Evolutionary conservation across 2,113 vertebrate species (phyloP).

Genomic region (Machaerirhynchus nigripectus): DNA sequence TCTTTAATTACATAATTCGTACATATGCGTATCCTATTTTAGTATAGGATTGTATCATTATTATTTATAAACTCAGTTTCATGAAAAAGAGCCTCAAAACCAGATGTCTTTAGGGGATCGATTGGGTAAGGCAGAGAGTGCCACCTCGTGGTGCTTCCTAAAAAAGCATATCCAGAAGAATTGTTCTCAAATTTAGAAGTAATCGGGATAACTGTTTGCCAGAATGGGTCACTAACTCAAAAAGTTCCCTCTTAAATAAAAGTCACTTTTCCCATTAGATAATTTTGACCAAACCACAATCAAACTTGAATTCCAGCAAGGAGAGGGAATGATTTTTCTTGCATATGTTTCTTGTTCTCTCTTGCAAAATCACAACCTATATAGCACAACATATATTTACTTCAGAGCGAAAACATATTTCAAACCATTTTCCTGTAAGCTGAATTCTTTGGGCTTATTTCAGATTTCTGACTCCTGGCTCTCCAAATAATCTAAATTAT

Average conservation of each 20-base stretch:
- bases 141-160: constrained; percentile 18
- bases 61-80: constrained; percentile 30
- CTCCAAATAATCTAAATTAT: not conserved
- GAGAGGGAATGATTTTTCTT: not conserved
- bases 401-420: not conserved
- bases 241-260: not conserved
- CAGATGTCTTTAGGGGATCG: not conserved
- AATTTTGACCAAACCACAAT: not conserved
- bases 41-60: constrained; percentile 5
- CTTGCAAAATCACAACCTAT: not conserved
- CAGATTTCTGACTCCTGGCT: not conserved
- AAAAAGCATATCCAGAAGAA: not conserved
- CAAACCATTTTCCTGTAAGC: not conserved
- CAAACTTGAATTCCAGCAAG: not conserved
- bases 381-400: not conserved
- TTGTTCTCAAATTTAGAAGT: not conserved
- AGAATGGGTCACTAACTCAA: not conserved
- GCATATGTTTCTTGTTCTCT: not conserved
- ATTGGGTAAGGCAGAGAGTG: not conserved
- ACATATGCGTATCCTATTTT: constrained; percentile 26
- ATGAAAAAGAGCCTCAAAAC: not conserved
- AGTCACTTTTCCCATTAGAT: not conserved
- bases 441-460: not conserved
- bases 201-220: not conserved
- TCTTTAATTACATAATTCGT: constrained; percentile 48